Conservation (phyloP, 2,797 vertebrate genomes). For the Synanceia verrucosa region DNA sequence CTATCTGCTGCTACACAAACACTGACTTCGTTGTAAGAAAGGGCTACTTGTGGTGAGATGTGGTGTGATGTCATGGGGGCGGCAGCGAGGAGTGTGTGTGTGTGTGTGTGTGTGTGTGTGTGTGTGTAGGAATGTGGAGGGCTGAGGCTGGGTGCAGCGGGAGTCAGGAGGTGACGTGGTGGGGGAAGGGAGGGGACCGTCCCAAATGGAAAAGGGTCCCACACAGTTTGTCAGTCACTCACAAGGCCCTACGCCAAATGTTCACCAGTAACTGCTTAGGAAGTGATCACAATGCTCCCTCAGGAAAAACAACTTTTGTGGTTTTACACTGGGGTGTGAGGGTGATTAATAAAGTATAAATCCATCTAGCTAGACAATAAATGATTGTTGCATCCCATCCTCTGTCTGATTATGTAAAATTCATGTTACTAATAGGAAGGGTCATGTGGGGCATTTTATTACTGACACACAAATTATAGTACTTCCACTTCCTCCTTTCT, state of each 20-base stretch:
- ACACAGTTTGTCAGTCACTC: constrained; percentile 57
- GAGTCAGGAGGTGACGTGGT: constrained; percentile 68
- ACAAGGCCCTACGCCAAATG: constrained; percentile 43
- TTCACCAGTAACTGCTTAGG: constrained; percentile 51
- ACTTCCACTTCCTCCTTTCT: constrained; percentile 73
- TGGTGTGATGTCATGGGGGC: constrained; percentile 74
- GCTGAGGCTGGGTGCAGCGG: constrained; percentile 66
- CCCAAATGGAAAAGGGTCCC: constrained; percentile 68
- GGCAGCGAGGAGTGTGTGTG: constrained; percentile 63
- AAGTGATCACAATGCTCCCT: constrained; percentile 43
- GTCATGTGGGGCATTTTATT: constrained; percentile 1
- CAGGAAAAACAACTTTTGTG: constrained; percentile 21
- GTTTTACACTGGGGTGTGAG: neutral
- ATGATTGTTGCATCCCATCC: neutral
- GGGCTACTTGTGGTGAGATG: constrained; percentile 68
- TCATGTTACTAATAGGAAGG: neutral
- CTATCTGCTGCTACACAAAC: constrained; percentile 55
- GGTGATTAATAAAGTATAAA: no score
- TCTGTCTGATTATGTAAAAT: neutral
- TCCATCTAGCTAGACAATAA: no score
- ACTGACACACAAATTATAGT: constrained; percentile 38
- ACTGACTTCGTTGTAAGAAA: constrained; percentile 63
- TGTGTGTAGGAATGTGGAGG: constrained; percentile 75
- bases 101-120: constrained; percentile 63
- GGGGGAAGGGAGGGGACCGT: constrained; percentile 71